Evolutionary conservation across 64 coral and sea anemone species (phyloP).

Genomic region (Pocillopora verrucosa): DNA sequence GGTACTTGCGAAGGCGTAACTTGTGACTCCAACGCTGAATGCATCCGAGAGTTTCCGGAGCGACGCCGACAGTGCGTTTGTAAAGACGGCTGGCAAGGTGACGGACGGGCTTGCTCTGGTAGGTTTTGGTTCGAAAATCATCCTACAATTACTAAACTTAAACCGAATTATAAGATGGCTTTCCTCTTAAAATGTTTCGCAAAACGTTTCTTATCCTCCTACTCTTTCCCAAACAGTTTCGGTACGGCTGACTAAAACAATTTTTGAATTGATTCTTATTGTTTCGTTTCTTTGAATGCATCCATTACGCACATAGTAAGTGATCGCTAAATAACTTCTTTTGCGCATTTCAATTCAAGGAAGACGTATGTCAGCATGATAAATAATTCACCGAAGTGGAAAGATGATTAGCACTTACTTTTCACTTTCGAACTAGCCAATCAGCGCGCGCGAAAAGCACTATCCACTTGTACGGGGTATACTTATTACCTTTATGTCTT

Average conservation of each 20-base stretch:
- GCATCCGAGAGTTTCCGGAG: background rate
- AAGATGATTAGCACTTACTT: no score
- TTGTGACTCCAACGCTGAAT: slow-evolving; percentile 64
- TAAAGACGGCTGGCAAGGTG: slow-evolving; percentile 34
- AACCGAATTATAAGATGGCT: no score
- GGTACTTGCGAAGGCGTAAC: slow-evolving; percentile 57
- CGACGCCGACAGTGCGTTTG: slow-evolving; percentile 26
- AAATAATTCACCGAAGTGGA: no score
- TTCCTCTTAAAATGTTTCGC: no score
- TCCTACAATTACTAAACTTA: no score
- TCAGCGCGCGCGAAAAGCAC: no score
- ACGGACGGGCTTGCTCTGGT: slow-evolving; percentile 42
- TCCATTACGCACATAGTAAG: background rate
- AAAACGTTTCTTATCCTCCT: no score
- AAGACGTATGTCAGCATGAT: background rate
- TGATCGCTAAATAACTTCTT: no score
- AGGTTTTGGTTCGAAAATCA: background rate
- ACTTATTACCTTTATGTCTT: background rate
- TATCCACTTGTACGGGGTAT: background rate
- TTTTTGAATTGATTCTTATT: background rate
- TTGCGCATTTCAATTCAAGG: background rate
- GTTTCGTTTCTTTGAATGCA: background rate
- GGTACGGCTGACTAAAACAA: no score
- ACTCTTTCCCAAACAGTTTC: no score
- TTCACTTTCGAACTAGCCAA: no score